phyloP scores from a whole-genome alignment of 2,113 vertebrate species.

The Trematocara zebra region DNA sequence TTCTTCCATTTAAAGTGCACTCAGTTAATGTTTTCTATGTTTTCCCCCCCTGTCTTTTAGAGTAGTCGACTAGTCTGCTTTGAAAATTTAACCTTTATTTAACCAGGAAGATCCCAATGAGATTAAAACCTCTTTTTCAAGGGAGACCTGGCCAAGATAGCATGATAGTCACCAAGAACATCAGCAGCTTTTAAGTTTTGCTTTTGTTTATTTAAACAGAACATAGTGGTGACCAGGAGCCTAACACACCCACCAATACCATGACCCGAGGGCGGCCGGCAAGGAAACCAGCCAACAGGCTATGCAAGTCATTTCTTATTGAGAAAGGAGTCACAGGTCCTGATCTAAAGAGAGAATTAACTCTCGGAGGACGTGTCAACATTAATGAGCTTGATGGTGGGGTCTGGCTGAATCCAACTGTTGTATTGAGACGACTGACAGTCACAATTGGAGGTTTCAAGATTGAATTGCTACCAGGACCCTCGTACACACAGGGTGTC shows the following conservation, averaged over 20 bases:
- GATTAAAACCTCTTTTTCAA: neutral
- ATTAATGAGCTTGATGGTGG: slow-evolving; percentile 48
- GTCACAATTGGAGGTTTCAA: slow-evolving; percentile 75
- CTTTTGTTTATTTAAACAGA: slow-evolving; percentile 52
- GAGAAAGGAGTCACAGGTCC: slow-evolving; percentile 49
- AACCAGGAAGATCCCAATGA: neutral
- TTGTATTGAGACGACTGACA: slow-evolving; percentile 68
- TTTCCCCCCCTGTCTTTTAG: neutral
- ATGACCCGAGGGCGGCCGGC: slow-evolving; percentile 68
- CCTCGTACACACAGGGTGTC: slow-evolving; percentile 52
- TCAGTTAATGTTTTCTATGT: neutral
- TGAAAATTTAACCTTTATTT: neutral
- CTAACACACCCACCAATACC: slow-evolving; percentile 55
- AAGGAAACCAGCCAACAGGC: slow-evolving; percentile 66
- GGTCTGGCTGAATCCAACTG: slow-evolving; percentile 67
- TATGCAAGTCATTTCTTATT: slow-evolving; percentile 59
- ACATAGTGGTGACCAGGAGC: slow-evolving; percentile 34
- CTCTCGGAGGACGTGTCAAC: slow-evolving; percentile 54
- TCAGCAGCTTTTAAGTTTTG: neutral
- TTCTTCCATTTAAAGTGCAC: neutral
- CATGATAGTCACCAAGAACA: neutral
- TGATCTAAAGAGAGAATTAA: slow-evolving; percentile 69
- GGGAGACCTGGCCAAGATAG: neutral
- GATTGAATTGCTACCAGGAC: slow-evolving; percentile 75
- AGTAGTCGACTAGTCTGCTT: neutral